Evolutionary conservation across 2,888 invertebrate species (phyloP).

Genomic region (Noctuana brunneofusca): DNA sequence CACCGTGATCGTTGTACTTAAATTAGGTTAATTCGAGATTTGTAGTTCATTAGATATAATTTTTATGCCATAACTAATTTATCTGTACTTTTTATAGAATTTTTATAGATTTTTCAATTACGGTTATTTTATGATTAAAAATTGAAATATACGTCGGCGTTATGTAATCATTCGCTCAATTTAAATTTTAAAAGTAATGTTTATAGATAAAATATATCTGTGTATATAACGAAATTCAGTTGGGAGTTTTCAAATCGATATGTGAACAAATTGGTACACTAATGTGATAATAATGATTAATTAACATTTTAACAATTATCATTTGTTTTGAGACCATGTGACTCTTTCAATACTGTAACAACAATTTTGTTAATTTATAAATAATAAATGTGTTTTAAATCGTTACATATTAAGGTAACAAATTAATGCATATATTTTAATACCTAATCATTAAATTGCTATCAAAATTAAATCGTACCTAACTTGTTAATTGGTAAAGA

Average conservation of each 20-base stretch:
- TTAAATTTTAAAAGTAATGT: slow-evolving; percentile 54
- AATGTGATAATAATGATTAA: not conserved
- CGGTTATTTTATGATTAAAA: slow-evolving; percentile 52
- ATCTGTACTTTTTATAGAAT: slow-evolving; percentile 69
- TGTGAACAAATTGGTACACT: not conserved
- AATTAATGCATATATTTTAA: slow-evolving; percentile 19
- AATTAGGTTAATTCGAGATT: slow-evolving; percentile 70
- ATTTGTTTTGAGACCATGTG: slow-evolving; percentile 22
- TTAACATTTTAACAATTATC: slow-evolving; percentile 1
- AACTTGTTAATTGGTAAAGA: slow-evolving; percentile 43
- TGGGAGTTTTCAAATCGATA: slow-evolving; percentile 2
- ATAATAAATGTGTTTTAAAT: slow-evolving; percentile 12
- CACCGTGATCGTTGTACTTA: slow-evolving; percentile 72
- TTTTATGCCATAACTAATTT: slow-evolving; percentile 81
- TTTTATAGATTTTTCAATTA: slow-evolving; percentile 59
- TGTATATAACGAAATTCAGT: slow-evolving; percentile 36
- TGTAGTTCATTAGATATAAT: slow-evolving; percentile 63
- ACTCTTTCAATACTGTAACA: slow-evolving; percentile 3
- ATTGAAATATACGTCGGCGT: slow-evolving; percentile 56
- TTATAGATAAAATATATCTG: slow-evolving; percentile 39
- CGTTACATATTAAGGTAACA: slow-evolving; percentile 17
- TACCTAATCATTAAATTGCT: slow-evolving; percentile 25
- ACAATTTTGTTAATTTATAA: not conserved
- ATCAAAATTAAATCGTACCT: slow-evolving; percentile 27
- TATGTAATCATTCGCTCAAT: slow-evolving; percentile 69